Base-by-base conservation (phyloP, 2,888 invertebrate genomes). In the Theodoxus fluviatilis region DNA sequence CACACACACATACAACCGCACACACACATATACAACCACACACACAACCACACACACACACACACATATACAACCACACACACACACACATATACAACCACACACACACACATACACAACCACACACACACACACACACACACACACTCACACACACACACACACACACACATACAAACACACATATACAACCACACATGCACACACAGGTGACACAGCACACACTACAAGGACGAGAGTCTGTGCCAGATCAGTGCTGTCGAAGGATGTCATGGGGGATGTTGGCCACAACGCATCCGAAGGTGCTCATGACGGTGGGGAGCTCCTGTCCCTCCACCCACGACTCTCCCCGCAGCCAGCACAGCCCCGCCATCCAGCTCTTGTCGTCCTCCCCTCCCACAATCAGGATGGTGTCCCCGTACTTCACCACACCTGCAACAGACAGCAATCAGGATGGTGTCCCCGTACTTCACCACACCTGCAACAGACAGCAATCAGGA, bases 381-480 rank as follows among this genome's bases (percentile, higher is more conserved):
- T 84, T 83, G 75, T 85, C 85, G 74, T 86, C 85, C 69, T 85
- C 85, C 0, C 85, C 85, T 2, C 86, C 86, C 3, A 86, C 83
- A 15, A 84, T 82, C 68, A 84, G 74, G 47, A 86, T 80, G 1
- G 81, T 83, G 67, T 83, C 82, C 1, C 81, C 82, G 71, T 84
- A 85, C 71, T 84, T 84, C 28, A 85, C 83, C 7, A 80, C 75
- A 64, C 81, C 82, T 80, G 74, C 0, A 68, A 35, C 3, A 40
- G 3, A 68, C 22, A 57, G 37, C 31, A 37, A 49, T 59, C 15
- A 55, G 22, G 22, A 15, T 18, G 15, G 22, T 18, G 55, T 9
- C 22, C 15, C 12, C 22, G 22, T 22, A 15, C 22, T 55, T 7
- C 22, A 6, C n/a, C 15, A n/a, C 15, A 55, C 6, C 6, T 55